phyloP scores from a whole-genome alignment of 2,888 invertebrate species.

The Drosophila aldrichi region DNA sequence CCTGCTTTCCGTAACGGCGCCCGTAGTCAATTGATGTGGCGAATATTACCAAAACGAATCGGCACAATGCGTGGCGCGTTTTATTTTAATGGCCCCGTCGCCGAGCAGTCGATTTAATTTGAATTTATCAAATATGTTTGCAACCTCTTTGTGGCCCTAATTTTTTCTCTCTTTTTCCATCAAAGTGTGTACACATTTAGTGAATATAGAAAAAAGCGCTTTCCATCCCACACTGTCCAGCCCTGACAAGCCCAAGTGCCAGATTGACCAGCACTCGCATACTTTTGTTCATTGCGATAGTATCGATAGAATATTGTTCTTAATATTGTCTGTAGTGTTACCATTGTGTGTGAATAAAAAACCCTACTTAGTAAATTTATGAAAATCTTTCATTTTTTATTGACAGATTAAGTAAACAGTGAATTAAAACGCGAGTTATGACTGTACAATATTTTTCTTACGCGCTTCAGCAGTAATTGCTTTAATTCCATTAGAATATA shows the following conservation, averaged over 20 bases:
- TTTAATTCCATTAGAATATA: not conserved
- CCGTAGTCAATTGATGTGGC: slow-evolving; percentile 53
- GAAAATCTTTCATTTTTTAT: not conserved
- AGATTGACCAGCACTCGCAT: slow-evolving; percentile 29
- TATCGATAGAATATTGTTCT: slow-evolving; percentile 1
- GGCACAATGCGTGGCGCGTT: slow-evolving; percentile 60
- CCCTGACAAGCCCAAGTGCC: slow-evolving; percentile 50
- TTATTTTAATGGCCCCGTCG: slow-evolving; percentile 57
- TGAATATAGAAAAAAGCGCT: slow-evolving; percentile 48
- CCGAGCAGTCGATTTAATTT: slow-evolving; percentile 61
- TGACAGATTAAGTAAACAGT: not conserved
- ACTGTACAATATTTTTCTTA: not conserved
- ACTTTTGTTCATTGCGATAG: slow-evolving; percentile 12
- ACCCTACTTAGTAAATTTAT: not conserved
- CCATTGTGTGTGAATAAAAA: not conserved
- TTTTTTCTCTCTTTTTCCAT: slow-evolving; percentile 76
- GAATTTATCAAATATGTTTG: slow-evolving; percentile 73
- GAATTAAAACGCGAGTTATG: not conserved
- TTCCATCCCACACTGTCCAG: slow-evolving; percentile 40
- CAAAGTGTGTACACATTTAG: slow-evolving; percentile 66
- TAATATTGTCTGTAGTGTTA: not conserved
- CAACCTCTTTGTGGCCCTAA: slow-evolving; percentile 78
- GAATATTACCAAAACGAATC: slow-evolving; percentile 57
- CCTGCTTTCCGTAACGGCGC: slow-evolving; percentile 58
- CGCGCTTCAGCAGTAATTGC: not conserved